phyloP scores from a whole-genome alignment of 2,797 vertebrate genomes.

The Scolopax bukidnonensis region DNA sequence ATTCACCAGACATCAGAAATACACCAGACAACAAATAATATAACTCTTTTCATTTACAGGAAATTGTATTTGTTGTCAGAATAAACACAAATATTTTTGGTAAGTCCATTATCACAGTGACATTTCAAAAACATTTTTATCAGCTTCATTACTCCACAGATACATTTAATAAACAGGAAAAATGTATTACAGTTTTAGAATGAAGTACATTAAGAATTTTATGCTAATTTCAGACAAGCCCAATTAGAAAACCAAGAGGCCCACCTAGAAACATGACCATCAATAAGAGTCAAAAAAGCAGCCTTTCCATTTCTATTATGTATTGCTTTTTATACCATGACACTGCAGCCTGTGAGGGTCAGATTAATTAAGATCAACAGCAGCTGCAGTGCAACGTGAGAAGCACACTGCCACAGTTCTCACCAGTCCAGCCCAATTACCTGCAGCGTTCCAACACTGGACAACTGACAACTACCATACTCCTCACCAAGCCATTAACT shows the following conservation, averaged over 20 bases:
- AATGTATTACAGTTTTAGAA: background rate
- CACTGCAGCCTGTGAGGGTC: constrained; percentile 78
- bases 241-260: background rate
- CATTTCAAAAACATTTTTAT: background rate
- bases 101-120: background rate
- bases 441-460: constrained; percentile 78
- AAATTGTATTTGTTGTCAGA: background rate
- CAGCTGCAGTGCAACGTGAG: constrained; percentile 85
- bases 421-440: constrained; percentile 82
- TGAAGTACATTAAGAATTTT: background rate
- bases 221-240: background rate
- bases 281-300: constrained; percentile 25
- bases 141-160: background rate
- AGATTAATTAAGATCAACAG: constrained; percentile 82
- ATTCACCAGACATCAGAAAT: background rate
- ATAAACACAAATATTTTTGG: background rate
- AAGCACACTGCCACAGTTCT: constrained; percentile 70
- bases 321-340: constrained; percentile 60
- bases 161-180: background rate
- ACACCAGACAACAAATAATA: background rate
- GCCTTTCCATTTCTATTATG: constrained; percentile 35
- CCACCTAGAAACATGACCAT: constrained; percentile 6
- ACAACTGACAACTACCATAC: constrained; percentile 72
- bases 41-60: background rate
- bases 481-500: constrained; percentile 63